Evolutionary conservation across 53 echinoderm and acorn worm genomes (phyloP).

Genomic region (Stichopus horrens): DNA sequence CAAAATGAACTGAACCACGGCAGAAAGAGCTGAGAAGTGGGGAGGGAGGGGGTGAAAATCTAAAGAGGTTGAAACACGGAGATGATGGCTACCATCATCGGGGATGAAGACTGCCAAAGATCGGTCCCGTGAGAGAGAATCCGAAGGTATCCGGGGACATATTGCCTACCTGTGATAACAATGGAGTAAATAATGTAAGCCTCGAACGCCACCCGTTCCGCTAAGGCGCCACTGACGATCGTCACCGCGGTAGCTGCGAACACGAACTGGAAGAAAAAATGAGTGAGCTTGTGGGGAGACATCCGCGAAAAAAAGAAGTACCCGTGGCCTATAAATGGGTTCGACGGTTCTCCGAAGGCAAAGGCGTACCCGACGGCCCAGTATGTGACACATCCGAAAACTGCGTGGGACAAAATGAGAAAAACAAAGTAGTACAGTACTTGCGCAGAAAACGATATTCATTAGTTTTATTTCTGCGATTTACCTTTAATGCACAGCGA

Average conservation of each 20-base stretch:
- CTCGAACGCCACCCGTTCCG: slow-evolving; percentile 70
- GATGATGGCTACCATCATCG: no score
- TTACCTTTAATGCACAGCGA: no score
- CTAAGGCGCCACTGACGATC: slow-evolving; percentile 80
- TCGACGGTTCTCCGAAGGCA: slow-evolving; percentile 63
- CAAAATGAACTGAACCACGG: background rate
- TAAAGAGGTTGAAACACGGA: no score
- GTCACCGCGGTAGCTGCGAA: slow-evolving; percentile 82
- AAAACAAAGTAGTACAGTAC: no score
- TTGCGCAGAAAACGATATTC: no score
- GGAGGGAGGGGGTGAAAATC: no score
- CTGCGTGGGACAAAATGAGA: slow-evolving; percentile 23
- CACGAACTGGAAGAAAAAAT: slow-evolving; percentile 84
- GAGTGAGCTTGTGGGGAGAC: slow-evolving; percentile 24
- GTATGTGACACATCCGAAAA: slow-evolving; percentile 67
- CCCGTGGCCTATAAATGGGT: slow-evolving; percentile 67
- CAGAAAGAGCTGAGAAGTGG: background rate
- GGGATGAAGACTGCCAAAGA: background rate
- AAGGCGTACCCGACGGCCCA: slow-evolving; percentile 78
- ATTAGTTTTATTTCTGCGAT: no score
- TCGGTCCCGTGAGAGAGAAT: background rate
- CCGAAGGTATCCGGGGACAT: background rate
- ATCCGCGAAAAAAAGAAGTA: slow-evolving; percentile 69
- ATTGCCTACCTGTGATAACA: slow-evolving; percentile 52
- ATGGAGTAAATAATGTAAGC: slow-evolving; percentile 59